Conservation (phyloP, 2,888 invertebrate species). For the Cataglyphis altisquamis region DNA sequence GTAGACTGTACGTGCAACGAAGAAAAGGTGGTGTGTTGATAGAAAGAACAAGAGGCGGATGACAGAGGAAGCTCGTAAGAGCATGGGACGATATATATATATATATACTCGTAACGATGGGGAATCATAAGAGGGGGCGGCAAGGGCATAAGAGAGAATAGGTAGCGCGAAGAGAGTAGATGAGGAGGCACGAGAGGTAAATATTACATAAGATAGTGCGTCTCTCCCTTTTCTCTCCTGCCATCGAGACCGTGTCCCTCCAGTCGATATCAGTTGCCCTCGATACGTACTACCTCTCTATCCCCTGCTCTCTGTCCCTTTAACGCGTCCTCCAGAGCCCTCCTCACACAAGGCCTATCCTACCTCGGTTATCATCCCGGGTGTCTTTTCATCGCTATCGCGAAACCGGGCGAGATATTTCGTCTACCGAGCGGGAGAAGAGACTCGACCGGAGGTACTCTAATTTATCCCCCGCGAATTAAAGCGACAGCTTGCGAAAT, state of each 20-base stretch:
- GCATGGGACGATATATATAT: slow-evolving; percentile 28
- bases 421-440: slow-evolving; percentile 42
- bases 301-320: slow-evolving; percentile 39
- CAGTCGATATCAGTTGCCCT: slow-evolving; percentile 81
- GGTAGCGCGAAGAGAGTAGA: slow-evolving; percentile 51
- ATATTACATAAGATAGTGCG: slow-evolving; percentile 82
- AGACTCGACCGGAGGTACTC: slow-evolving; percentile 29
- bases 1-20: slow-evolving; percentile 64
- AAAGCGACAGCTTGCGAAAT: slow-evolving; percentile 55
- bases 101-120: background rate
- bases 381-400: slow-evolving; percentile 44
- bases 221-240: slow-evolving; percentile 77
- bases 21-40: slow-evolving; percentile 44
- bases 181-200: slow-evolving; percentile 73
- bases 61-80: slow-evolving; percentile 16
- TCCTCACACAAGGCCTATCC: slow-evolving; percentile 58
- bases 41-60: slow-evolving; percentile 30
- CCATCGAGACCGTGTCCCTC: slow-evolving; percentile 73
- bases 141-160: slow-evolving; percentile 58
- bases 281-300: slow-evolving; percentile 73
- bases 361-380: slow-evolving; percentile 59
- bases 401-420: slow-evolving; percentile 56
- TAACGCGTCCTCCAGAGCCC: slow-evolving; percentile 40
- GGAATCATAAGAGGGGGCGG: slow-evolving; percentile 44
- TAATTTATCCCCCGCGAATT: slow-evolving; percentile 53